A percentile compares a stretch with the other conserved stretches of the same genome.
phyloP scores from a whole-genome alignment of 2,888 invertebrate genomes.

The Mesochorus sp. region DNA sequence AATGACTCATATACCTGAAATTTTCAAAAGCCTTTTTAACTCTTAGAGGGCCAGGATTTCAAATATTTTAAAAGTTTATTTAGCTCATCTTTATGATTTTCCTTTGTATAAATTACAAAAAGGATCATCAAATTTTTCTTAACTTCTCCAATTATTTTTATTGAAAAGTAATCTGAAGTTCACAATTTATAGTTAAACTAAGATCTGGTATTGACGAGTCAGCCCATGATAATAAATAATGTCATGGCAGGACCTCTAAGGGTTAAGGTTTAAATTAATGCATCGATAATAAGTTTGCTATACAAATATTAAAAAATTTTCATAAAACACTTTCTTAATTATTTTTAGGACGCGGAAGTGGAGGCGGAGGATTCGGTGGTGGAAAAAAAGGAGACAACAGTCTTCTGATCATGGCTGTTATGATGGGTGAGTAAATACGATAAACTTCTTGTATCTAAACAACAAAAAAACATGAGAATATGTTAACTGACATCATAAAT shows the following conservation, averaged over 20 bases:
- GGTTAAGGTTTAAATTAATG: too few relatives aligned
- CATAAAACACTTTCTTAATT: background rate
- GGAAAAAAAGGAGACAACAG: constrained; percentile 83
- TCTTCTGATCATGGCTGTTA: constrained; percentile 86
- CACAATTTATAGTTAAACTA: too few relatives aligned
- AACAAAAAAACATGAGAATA: background rate
- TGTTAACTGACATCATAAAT: background rate
- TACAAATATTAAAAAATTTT: background rate
- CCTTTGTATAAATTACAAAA: background rate
- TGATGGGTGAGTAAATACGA: constrained; percentile 85
- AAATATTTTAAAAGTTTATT: too few relatives aligned
- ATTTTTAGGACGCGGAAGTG: constrained; percentile 56
- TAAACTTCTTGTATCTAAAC: constrained; percentile 4
- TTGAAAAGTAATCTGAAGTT: too few relatives aligned
- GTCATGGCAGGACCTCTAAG: too few relatives aligned
- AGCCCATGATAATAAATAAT: too few relatives aligned
- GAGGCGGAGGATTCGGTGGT: constrained; percentile 84
- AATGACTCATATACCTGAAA: too few relatives aligned
- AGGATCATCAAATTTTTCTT: background rate
- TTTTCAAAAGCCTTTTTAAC: too few relatives aligned
- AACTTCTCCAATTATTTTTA: too few relatives aligned
- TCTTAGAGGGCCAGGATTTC: too few relatives aligned
- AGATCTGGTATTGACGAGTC: too few relatives aligned
- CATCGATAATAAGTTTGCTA: constrained; percentile 67
- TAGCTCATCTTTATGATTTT: too few relatives aligned